Evolutionary conservation across 2,888 invertebrate species (phyloP).

Genomic region (Latrodectus hesperus): DNA sequence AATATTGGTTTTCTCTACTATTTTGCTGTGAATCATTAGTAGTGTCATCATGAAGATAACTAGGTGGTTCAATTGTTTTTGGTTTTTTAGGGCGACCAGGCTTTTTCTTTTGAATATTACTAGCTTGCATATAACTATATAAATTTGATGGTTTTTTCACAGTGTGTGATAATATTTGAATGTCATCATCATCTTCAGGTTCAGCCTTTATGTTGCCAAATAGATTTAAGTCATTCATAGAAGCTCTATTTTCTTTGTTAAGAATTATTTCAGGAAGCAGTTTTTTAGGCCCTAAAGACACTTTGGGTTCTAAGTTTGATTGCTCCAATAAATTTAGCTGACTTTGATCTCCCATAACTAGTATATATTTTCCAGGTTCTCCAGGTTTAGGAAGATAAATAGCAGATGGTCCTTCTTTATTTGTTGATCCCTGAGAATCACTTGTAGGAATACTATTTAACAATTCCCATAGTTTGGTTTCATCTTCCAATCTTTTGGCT

Average conservation of each 20-base stretch:
- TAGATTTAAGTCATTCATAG: conserved; percentile 17
- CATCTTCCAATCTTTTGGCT: conserved; percentile 11
- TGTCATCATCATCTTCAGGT: conserved; percentile 47
- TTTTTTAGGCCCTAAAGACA: conserved; percentile 56
- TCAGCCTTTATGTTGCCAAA: conserved; percentile 36
- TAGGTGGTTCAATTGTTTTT: conserved; percentile 37
- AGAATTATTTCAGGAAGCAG: conserved; percentile 40
- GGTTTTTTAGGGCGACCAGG: conserved; percentile 64
- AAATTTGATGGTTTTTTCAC: conserved; percentile 33
- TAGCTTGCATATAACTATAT: conserved; percentile 30
- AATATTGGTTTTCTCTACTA: conserved; percentile 3
- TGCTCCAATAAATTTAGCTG: conserved; percentile 50
- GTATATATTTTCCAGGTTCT: conserved; percentile 63
- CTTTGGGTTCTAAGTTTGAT: conserved; percentile 64
- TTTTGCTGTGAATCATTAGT: conserved; percentile 53
- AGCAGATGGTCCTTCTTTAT: conserved; percentile 49
- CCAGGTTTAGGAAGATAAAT: conserved; percentile 66
- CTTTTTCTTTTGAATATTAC: conserved; percentile 25
- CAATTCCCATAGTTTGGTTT: conserved; percentile 59
- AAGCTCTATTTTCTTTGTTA: conserved; percentile 17
- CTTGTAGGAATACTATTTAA: conserved; percentile 53
- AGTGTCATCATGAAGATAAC: conserved; percentile 45
- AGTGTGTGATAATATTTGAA: conserved; percentile 43
- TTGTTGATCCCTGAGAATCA: conserved; percentile 2
- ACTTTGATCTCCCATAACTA: conserved; percentile 66